Conservation (phyloP, 1,140 invertebrate species). For the Caenorhabditis brenneri region DNA sequence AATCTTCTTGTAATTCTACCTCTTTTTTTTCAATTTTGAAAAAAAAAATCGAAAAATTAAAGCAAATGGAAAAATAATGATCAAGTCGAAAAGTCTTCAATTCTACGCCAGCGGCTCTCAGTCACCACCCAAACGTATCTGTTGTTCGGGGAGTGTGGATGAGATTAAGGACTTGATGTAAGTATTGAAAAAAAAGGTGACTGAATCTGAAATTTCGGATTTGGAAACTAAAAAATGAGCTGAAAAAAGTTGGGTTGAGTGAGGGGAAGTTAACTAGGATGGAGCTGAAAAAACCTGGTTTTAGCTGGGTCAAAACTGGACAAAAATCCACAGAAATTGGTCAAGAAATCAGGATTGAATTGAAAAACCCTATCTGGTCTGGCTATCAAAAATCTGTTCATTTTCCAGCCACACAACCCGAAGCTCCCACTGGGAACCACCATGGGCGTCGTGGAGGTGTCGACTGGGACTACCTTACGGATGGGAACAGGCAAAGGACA, state of each 20-base stretch:
- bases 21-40: neutral
- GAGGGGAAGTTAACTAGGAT: no score
- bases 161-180: conserved; percentile 38
- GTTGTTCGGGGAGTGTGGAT: conserved; percentile 31
- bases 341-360: no score
- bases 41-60: neutral
- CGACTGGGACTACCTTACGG: conserved; percentile 79
- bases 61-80: neutral
- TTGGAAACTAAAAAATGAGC: no score
- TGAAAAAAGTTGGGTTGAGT: no score
- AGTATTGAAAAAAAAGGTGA: neutral
- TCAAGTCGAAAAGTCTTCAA: conserved; percentile 23
- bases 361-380: no score
- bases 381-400: no score
- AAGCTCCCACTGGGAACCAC: conserved; percentile 58
- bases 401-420: conserved; percentile 56
- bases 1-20: neutral
- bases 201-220: no score
- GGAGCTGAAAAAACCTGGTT: no score
- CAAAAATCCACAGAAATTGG: no score
- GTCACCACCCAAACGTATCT: conserved; percentile 26
- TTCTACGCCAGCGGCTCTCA: conserved; percentile 22
- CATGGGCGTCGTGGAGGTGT: conserved; percentile 57
- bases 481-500: conserved; percentile 84
- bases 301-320: no score